Evolutionary conservation across 2,797 vertebrate species (phyloP).

Genomic region (Prionace glauca): DNA sequence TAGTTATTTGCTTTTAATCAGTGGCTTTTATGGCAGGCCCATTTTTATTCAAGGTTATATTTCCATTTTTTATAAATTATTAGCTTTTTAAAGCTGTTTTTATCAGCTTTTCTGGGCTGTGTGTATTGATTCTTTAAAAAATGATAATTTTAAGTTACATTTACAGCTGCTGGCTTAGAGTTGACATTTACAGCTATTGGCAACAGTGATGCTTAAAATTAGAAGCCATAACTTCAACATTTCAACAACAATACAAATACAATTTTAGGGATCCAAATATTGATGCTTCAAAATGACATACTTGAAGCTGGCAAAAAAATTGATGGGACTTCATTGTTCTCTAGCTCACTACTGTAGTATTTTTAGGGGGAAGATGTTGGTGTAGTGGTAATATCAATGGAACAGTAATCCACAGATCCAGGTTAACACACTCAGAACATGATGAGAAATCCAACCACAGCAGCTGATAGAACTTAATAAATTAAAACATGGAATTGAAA

Average conservation of each 20-base stretch:
- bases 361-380: no score
- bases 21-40: not conserved
- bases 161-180: not conserved
- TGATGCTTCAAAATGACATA: not conserved
- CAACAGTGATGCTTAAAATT: not conserved
- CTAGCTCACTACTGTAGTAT: not conserved
- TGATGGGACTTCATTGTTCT: not conserved
- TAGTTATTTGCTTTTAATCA: not conserved
- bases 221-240: not conserved
- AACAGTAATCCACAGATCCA: no score
- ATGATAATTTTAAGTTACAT: not conserved
- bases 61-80: not conserved
- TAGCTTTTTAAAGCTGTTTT: not conserved
- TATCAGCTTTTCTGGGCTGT: not conserved
- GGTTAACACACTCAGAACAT: no score
- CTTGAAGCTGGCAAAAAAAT: not conserved
- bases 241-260: not conserved
- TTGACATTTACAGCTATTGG: not conserved
- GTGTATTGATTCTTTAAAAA: not conserved
- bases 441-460: no score
- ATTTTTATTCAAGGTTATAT: not conserved
- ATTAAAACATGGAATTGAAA: no score
- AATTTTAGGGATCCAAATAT: not conserved
- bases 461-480: no score
- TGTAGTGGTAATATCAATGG: no score